Percentiles rank a stretch among this genome's conserved stretches.
These are phyloP conservation scores for Eonycteris spelaea DNA, from an alignment of 2,113 vertebrate species.

Conservation along the genomic window DNA sequence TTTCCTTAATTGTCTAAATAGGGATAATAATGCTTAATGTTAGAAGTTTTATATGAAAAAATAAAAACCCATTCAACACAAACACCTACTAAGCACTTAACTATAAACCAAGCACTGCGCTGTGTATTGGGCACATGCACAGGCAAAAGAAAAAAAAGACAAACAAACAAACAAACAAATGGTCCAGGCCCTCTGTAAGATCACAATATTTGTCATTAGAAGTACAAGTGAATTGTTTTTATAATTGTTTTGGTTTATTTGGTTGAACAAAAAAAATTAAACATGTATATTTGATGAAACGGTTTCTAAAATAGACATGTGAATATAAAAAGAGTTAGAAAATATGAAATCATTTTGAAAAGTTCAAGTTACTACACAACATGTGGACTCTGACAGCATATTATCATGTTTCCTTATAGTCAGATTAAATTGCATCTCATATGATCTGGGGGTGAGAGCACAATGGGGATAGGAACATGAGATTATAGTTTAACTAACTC, in stretches of 20 bases:
- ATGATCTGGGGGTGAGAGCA: neutral
- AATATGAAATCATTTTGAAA: constrained; percentile 5
- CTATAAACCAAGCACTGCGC: neutral
- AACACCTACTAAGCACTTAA: neutral
- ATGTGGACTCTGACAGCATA: neutral
- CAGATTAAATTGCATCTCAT: neutral
- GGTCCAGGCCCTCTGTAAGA: neutral
- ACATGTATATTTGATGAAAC: neutral
- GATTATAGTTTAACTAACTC: neutral
- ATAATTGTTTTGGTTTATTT: neutral
- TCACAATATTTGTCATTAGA: neutral
- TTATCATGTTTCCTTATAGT: neutral
- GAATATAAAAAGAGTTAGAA: neutral
- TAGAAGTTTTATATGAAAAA: neutral
- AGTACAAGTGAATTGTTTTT: neutral
- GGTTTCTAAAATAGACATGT: constrained; percentile 32
- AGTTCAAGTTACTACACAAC: neutral
- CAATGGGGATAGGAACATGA: rapidly evolving
- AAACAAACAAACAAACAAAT: neutral
- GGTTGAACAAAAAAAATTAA: neutral
- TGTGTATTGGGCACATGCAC: neutral
- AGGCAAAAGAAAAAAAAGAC: neutral
- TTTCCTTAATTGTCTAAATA: neutral
- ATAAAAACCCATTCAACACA: neutral
- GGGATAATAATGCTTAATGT: neutral